Evolutionary conservation across 1,140 invertebrate genomes (phyloP), one percentile per base, ranked within the genome.

Genomic region (Drosophila dunni): DNA sequence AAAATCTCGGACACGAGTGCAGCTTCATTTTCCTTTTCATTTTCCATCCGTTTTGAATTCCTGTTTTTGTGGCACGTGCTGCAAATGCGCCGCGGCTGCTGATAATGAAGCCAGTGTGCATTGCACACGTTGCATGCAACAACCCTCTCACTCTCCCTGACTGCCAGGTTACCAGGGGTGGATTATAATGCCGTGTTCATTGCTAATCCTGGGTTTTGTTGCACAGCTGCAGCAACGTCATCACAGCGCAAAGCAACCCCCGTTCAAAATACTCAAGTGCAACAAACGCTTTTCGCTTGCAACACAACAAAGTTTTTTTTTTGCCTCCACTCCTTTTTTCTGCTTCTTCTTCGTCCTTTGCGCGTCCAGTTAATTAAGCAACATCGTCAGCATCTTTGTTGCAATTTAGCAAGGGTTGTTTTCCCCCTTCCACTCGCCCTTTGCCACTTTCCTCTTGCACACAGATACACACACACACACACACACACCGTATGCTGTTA

Each of bases 371-470:
- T 88, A 88, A 88, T 88, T 88, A 88, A 88, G 79, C 73, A 60
- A 40, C 56, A 7, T 73, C 71, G 63, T 76, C 74, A 73, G 83
- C 80, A 78, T 83, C 83, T 88, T 88, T 88, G 83, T 89, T 88
- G 83, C 83, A 89, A 66, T 65, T 72, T 71, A 44, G 67, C 66
- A 77, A 71, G 72, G 66, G 83, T 88, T 88, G 77, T 72, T 78
- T 20, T 53, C 13, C 15, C 69, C 20, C 3, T 44, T 24, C 15
- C 34, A 7, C 20, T 7, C 8, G 24, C n/a, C n/a, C 13, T n/a
- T 15, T 34, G 46, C 56, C 72, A 10, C 8, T 24, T 34, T 15
- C 36, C 34, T n/a, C 10, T 17, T 9, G 8, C 10, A n/a, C 5
- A 29, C 64, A 66, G 56, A 20, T 20, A 20, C 17, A 11, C 5